phyloP scores from a whole-genome alignment of 2,797 vertebrate genomes.

The Poecile montanus region DNA sequence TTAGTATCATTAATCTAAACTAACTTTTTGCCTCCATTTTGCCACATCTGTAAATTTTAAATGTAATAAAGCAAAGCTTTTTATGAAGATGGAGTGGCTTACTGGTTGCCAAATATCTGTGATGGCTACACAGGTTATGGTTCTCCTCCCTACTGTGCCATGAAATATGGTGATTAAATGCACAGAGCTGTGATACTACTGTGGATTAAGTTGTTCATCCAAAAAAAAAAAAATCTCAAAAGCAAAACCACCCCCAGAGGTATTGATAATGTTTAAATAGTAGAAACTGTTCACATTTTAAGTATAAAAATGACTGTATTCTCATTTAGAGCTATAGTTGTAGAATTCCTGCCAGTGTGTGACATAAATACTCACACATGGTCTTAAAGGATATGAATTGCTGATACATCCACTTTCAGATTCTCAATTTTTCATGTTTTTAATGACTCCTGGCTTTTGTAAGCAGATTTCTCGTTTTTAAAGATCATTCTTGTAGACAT shows the following conservation, averaged over 20 bases:
- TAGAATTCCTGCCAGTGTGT: neutral
- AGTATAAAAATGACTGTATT: neutral
- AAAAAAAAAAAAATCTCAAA: neutral
- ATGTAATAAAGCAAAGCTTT: neutral
- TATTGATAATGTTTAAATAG: neutral
- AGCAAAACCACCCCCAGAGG: neutral
- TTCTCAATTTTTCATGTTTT: neutral
- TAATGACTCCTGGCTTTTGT: neutral
- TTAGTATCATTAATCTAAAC: neutral
- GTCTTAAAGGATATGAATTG: neutral
- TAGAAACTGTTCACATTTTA: neutral
- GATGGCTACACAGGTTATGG: neutral
- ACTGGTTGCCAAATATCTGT: neutral
- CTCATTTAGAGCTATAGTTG: neutral
- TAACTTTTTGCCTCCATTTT: neutral
- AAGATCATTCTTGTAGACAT: neutral
- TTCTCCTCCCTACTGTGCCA: neutral
- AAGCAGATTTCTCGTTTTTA: neutral
- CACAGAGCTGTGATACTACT: neutral
- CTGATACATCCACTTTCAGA: neutral
- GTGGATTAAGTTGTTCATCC: neutral
- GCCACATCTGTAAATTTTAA: neutral
- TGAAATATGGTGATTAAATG: neutral
- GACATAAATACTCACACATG: neutral
- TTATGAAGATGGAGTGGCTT: neutral